These are phyloP conservation scores for Rhadina sibilatrix DNA, from an alignment of 2,113 vertebrate species.

Conservation along the genomic window DNA sequence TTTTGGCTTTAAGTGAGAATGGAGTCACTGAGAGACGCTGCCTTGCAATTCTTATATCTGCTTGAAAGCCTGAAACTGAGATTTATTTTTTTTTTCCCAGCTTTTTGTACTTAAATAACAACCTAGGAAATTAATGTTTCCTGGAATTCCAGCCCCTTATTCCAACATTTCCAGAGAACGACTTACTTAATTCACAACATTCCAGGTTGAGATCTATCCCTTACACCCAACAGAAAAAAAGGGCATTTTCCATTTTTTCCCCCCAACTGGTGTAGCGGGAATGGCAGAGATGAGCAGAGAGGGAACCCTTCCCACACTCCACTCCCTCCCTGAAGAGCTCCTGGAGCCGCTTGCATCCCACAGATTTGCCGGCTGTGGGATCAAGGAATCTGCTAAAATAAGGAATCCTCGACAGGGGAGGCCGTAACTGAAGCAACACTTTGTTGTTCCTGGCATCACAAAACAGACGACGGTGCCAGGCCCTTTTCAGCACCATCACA, in stretches of 20 bases:
- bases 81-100: neutral
- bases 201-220: neutral
- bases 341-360: neutral
- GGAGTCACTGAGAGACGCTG: neutral
- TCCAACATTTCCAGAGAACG: accelerated
- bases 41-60: neutral
- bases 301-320: neutral
- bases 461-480: neutral
- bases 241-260: too few species aligned
- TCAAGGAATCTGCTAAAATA: neutral
- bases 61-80: too few species aligned
- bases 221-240: neutral
- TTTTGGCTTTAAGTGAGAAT: neutral
- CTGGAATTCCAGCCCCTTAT: neutral
- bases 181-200: neutral
- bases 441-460: neutral
- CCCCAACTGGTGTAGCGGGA: accelerated
- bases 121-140: accelerated
- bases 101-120: neutral
- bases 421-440: neutral
- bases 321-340: neutral
- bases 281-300: neutral
- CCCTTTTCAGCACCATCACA: neutral
- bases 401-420: neutral
- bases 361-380: neutral